Conservation (phyloP, 2,888 invertebrate species). For the Trisateles emortualis region DNA sequence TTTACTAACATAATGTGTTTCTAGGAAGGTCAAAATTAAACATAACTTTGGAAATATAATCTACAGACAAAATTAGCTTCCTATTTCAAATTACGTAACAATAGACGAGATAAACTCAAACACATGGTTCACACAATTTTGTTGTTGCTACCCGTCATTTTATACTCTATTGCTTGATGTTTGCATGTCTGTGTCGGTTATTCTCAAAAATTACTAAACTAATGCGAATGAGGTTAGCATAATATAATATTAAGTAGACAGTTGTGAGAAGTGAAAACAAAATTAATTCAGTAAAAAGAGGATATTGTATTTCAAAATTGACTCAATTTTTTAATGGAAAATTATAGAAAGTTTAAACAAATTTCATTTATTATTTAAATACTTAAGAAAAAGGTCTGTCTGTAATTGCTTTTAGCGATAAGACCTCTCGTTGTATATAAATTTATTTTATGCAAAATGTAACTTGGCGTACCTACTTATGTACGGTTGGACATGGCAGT, state of each 20-base stretch:
- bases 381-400: too few relatives aligned
- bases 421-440: too few relatives aligned
- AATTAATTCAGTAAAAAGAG: background rate
- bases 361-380: too few relatives aligned
- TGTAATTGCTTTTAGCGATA: too few relatives aligned
- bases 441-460: too few relatives aligned
- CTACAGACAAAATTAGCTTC: background rate
- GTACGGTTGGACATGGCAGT: too few relatives aligned
- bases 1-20: too few relatives aligned
- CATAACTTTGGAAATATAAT: too few relatives aligned
- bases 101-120: background rate
- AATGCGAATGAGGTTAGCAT: conserved; percentile 2
- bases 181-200: background rate
- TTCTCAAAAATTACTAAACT: background rate
- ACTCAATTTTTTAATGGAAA: too few relatives aligned
- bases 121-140: conserved; percentile 1
- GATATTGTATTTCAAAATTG: background rate
- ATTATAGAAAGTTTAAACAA: too few relatives aligned
- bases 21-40: too few relatives aligned
- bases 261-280: background rate
- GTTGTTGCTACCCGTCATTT: background rate
- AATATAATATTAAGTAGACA: background rate
- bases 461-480: too few relatives aligned
- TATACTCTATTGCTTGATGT: background rate
- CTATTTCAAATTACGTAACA: background rate